A percentile compares a stretch with the other conserved stretches of the same genome.
These are phyloP conservation scores for Gadus macrocephalus DNA, from an alignment of 2,113 vertebrate genomes.

Conservation along the genomic window DNA sequence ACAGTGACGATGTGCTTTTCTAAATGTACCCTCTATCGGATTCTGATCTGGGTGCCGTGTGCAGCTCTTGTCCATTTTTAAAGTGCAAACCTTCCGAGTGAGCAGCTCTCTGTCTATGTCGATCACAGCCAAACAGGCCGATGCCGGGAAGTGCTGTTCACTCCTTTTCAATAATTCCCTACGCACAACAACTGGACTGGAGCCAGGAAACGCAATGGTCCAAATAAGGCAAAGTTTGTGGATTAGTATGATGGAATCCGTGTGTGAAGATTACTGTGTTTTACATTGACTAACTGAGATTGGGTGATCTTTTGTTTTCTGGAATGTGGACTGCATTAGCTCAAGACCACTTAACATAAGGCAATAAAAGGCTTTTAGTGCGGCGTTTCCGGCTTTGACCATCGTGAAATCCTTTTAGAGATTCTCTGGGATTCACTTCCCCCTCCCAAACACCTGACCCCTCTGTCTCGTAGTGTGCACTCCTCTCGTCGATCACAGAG, in stretches of 20 bases:
- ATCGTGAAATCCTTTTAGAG: no score
- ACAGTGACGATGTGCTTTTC: constrained; percentile 37
- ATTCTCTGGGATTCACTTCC: no score
- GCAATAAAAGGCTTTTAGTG: constrained; percentile 21
- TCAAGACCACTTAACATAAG: neutral
- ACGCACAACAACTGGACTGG: no score
- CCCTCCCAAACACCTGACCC: no score
- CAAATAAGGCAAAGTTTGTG: neutral
- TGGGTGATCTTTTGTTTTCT: neutral
- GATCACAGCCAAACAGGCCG: no score
- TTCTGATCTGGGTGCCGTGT: constrained; percentile 56
- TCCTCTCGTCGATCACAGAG: no score
- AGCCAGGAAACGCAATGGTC: no score
- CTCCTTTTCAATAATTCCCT: no score
- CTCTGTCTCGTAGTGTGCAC: no score
- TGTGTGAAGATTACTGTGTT: neutral
- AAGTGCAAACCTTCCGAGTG: constrained; percentile 50
- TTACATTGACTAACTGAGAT: neutral
- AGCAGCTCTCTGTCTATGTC: constrained; percentile 2
- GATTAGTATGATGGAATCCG: no score
- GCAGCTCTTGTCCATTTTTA: constrained; percentile 58
- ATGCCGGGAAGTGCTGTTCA: no score
- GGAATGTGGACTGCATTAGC: neutral
- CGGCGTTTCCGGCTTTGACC: neutral
- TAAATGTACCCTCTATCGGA: constrained; percentile 57